Evolutionary conservation across 2,797 vertebrate genomes (phyloP).

Genomic region (Pteropus rufus): DNA sequence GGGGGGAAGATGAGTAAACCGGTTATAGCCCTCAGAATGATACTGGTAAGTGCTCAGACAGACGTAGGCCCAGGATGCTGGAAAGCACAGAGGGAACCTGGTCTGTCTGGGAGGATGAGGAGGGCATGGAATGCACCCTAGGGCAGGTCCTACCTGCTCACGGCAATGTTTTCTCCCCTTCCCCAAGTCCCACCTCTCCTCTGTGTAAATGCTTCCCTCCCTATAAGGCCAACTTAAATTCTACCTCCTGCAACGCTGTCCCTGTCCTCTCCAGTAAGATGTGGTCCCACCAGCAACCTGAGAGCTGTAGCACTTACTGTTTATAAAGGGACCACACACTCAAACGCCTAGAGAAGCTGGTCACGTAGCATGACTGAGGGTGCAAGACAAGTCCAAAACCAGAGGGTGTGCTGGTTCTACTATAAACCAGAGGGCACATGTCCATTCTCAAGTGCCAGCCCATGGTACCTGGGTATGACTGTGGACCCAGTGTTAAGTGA

Average conservation of each 20-base stretch:
- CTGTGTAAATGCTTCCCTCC: neutral
- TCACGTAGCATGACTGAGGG: neutral
- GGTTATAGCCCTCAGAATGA: neutral
- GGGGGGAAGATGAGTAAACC: neutral
- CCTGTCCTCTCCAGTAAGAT: neutral
- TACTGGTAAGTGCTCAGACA: neutral
- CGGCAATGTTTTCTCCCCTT: neutral
- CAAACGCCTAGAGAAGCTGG: neutral
- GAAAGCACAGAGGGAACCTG: neutral
- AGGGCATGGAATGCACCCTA: neutral
- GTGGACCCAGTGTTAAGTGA: neutral
- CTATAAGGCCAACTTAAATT: neutral
- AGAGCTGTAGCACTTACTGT: neutral
- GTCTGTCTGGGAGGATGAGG: neutral
- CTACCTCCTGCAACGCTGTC: neutral
- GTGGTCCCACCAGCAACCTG: neutral
- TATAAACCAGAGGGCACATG: neutral
- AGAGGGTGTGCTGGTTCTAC: neutral
- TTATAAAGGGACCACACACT: neutral
- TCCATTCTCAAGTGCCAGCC: neutral
- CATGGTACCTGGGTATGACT: accelerated
- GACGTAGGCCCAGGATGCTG: neutral
- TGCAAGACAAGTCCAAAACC: neutral
- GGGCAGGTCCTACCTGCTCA: neutral
- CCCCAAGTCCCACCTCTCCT: neutral